Evolutionary conservation across 2,797 vertebrate species (phyloP), one percentile per base, ranked within the genome.

Genomic region (Halcyon smyrnensis): DNA sequence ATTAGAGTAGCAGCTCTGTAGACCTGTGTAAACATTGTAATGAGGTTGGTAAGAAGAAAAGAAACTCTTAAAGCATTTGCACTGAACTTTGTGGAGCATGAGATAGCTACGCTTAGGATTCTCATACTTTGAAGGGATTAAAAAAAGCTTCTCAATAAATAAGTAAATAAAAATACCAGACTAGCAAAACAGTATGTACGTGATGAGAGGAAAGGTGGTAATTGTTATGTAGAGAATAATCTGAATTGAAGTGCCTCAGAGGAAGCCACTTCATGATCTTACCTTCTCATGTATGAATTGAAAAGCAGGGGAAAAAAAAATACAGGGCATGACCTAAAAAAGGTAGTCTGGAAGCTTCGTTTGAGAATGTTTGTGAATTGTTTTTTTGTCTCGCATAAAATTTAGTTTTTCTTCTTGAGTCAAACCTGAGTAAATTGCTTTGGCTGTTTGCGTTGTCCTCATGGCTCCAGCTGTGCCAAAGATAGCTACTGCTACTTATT

Each of bases 41-140:
- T 92, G 76, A 93, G 91, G 92, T 78, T 88, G 60, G 89, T 92
- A 59, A 77, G 79, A 77, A 91, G 76, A 85, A 90, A 91, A 84
- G 75, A 90, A 91, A 77, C 0, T 1, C 86, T 90, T 64, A 36
- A 0, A 89, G 84, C 51, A n/a, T 91, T 93, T 92, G 57, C 60
- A 37, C 76, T 93, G 3, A 94, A 92, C 91, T 89, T 94, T 91
- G 62, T 71, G 82, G 43, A 89, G 65, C 82, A 86, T 89, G 85
- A 91, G 93, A 91, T 83, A 75, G 73, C 91, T 85, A 19, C 0
- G 1, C 24, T 81, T 85, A 68, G 76, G 68, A 64, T 69, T 59
- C 73, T 89, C 27, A 18, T 83, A 32, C 75, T 96, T 93, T 37
- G 34, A 83, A 81, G 24, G 69, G 45, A 89, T 89, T 91, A 74